A percentile compares a stretch with the other conserved stretches of the same genome.
phyloP scores from a whole-genome alignment of 2,797 vertebrate species.

The Gymnoscopelus braueri region DNA sequence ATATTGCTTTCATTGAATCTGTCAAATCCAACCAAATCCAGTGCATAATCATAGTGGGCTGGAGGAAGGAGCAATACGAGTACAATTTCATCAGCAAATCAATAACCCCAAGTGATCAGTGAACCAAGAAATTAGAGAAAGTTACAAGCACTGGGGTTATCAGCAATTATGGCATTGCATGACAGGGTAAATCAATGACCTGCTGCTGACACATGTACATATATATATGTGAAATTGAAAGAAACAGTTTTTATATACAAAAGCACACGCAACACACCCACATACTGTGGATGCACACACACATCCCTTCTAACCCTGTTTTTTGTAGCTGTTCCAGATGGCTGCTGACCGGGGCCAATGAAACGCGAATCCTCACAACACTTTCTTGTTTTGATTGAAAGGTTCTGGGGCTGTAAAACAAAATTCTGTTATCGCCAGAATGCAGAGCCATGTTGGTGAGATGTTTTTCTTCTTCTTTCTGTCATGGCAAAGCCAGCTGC shows the following conservation, averaged over 20 bases:
- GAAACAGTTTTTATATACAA: not conserved
- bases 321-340: conserved; percentile 50
- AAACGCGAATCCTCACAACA: conserved; percentile 15
- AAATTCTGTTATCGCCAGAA: conserved; percentile 64
- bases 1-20: not conserved
- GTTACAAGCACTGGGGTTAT: not conserved
- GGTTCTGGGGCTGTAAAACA: conserved; percentile 34
- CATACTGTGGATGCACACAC: not conserved
- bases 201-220: too few relatives aligned
- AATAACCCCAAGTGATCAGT: not conserved
- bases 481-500: conserved; percentile 48
- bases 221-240: too few relatives aligned
- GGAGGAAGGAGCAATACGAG: not conserved
- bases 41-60: not conserved
- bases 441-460: conserved; percentile 47
- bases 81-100: conserved; percentile 5
- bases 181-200: not conserved
- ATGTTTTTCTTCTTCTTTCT: conserved; percentile 23
- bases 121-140: conserved; percentile 3
- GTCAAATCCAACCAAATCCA: not conserved
- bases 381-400: conserved; percentile 38
- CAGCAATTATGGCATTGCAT: not conserved
- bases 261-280: not conserved
- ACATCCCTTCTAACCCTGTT: conserved; percentile 1
- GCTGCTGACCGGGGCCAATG: conserved; percentile 35